Percentiles rank a stretch among this genome's conserved stretches.
These are phyloP conservation scores for Copsychus sechellarum DNA, from an alignment of 2,113 vertebrate species.

Conservation along the genomic window DNA sequence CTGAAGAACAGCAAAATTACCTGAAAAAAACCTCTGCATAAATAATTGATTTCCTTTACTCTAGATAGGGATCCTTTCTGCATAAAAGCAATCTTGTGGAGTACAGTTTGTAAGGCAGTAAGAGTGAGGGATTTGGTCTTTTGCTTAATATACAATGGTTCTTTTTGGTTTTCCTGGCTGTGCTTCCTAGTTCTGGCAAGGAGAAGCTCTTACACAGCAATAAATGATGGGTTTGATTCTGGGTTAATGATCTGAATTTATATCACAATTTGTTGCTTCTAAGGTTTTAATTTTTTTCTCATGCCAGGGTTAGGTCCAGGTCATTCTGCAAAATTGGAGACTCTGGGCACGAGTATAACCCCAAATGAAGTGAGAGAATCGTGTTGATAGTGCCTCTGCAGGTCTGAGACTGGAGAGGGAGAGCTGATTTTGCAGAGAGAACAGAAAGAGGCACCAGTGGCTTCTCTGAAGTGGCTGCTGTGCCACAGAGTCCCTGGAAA, in stretches of 20 bases:
- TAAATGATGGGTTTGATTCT: background rate
- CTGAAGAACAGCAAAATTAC: slow-evolving; percentile 46
- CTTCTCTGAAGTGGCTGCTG: rapidly evolving
- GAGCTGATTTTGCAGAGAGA: background rate
- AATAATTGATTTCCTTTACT: slow-evolving; percentile 60
- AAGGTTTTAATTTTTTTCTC: background rate
- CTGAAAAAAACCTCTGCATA: slow-evolving; percentile 15
- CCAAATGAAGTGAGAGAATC: background rate
- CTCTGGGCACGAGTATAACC: background rate
- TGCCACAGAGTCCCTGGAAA: background rate
- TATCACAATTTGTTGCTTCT: background rate
- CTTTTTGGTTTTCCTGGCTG: background rate
- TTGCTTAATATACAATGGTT: rapidly evolving
- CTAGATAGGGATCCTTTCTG: background rate
- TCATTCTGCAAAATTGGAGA: background rate
- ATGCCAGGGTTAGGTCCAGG: background rate
- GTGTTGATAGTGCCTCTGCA: background rate
- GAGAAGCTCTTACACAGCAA: background rate
- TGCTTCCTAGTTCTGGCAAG: background rate
- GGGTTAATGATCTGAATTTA: background rate
- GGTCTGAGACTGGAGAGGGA: background rate
- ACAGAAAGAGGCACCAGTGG: background rate
- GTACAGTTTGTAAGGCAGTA: background rate
- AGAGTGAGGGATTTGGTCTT: background rate
- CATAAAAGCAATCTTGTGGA: background rate